Conservation (phyloP, 2,888 invertebrate species). For the Oasisia sp. region DNA sequence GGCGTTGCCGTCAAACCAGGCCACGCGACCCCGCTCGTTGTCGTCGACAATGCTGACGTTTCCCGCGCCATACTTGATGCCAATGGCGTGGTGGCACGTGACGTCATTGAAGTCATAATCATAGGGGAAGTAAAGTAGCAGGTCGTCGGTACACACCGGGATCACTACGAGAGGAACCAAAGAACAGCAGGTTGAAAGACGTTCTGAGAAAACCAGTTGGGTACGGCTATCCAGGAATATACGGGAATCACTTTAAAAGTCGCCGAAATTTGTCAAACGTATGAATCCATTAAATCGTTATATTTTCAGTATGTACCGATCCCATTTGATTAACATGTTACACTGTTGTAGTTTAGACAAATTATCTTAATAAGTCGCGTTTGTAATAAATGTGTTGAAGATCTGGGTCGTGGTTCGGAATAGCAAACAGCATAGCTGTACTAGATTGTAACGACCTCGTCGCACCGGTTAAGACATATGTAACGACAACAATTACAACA, state of each 20-base stretch:
- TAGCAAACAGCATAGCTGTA: too few species aligned
- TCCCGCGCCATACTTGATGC: background rate
- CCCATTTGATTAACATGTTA: too few species aligned
- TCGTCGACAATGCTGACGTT: background rate
- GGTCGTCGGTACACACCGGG: background rate
- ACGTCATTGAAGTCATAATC: background rate
- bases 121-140: background rate
- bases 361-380: too few species aligned
- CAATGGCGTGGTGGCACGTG: constrained; percentile 13
- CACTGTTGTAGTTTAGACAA: too few species aligned
- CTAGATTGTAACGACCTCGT: too few species aligned
- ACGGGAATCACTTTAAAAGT: background rate
- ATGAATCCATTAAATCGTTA: background rate
- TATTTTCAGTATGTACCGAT: too few species aligned
- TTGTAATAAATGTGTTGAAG: too few species aligned
- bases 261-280: background rate
- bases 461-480: too few species aligned
- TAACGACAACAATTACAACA: too few species aligned
- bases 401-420: too few species aligned
- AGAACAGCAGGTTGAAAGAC: background rate
- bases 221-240: background rate
- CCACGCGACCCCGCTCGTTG: background rate
- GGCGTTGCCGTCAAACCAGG: background rate
- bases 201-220: background rate
- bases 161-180: background rate